phyloP scores from a whole-genome alignment of 1,140 invertebrate species.

The Laupala kohalensis region DNA sequence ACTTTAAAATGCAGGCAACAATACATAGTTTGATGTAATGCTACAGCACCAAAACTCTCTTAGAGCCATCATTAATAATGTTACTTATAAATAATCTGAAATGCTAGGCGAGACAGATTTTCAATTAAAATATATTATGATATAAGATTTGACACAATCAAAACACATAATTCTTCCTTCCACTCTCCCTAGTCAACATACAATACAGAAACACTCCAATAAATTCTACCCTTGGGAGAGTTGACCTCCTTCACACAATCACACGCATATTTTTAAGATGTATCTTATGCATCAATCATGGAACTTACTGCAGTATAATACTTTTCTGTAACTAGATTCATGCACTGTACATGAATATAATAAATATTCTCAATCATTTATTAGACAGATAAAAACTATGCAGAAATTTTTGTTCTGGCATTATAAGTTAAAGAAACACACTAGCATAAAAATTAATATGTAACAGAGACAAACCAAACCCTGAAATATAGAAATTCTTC shows the following conservation, averaged over 20 bases:
- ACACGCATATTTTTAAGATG: neutral
- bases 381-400: too few relatives aligned
- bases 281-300: neutral
- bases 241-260: neutral
- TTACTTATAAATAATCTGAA: neutral
- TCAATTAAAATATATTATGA: neutral
- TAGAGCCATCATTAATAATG: neutral
- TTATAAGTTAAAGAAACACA: too few relatives aligned
- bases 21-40: neutral
- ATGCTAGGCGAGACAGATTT: neutral
- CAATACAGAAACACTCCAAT: neutral
- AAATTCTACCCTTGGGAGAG: neutral
- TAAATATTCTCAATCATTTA: too few relatives aligned
- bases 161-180: neutral
- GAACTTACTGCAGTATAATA: neutral
- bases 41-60: neutral
- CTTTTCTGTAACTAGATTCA: neutral
- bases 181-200: neutral
- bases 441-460: too few relatives aligned
- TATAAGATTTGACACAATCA: neutral
- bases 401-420: too few relatives aligned
- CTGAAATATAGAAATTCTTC: too few relatives aligned
- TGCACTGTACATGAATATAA: neutral
- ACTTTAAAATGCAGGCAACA: neutral
- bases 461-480: too few relatives aligned